Evolutionary conservation across 2,797 vertebrate genomes (phyloP).

Genomic region (Coracias cyanogaster): DNA sequence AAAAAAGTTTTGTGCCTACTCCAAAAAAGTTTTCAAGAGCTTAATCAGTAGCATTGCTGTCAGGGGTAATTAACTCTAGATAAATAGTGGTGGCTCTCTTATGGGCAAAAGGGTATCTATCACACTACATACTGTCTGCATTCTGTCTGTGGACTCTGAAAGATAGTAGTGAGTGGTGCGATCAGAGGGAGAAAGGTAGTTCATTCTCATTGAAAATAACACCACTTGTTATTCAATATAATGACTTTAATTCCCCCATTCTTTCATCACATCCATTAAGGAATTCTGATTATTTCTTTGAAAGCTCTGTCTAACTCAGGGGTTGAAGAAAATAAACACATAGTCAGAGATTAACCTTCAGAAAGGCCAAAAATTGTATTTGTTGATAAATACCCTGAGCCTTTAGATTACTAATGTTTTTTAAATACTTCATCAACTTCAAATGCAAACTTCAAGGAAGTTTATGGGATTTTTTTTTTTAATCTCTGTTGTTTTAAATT

Average conservation of each 20-base stretch:
- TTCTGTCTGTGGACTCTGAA: neutral
- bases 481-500: neutral
- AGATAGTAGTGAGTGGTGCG: neutral
- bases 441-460: neutral
- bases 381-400: accelerated
- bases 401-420: neutral
- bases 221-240: neutral
- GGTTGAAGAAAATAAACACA: neutral
- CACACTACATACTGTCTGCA: neutral
- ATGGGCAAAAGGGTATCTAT: neutral
- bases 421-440: neutral
- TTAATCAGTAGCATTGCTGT: neutral
- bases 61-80: neutral
- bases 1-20: neutral
- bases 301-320: neutral
- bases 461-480: neutral
- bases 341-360: neutral
- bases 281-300: neutral
- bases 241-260: neutral
- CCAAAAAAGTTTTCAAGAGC: neutral
- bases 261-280: neutral
- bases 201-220: neutral
- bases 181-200: neutral
- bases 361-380: neutral
- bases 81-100: neutral